Evolutionary conservation across 2,888 invertebrate genomes (phyloP).

Genomic region (Chloromyia formosa): DNA sequence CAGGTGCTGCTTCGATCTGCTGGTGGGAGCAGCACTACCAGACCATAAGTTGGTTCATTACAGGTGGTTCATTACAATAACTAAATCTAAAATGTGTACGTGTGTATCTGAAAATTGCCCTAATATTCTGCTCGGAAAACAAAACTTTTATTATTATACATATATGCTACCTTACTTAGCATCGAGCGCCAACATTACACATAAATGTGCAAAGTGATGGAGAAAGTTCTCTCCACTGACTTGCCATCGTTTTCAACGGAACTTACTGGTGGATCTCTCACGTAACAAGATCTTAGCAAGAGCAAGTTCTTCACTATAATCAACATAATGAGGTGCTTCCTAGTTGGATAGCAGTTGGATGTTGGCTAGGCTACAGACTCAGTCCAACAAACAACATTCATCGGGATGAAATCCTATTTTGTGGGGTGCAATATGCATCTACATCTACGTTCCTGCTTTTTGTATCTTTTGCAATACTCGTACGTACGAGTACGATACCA

Average conservation of each 20-base stretch:
- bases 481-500: too few species aligned
- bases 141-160: too few species aligned
- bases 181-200: too few species aligned
- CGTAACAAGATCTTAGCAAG: conserved; percentile 17
- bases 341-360: conserved; percentile 9
- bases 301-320: conserved; percentile 34
- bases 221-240: conserved; percentile 5
- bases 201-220: not conserved
- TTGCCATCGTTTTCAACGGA: conserved; percentile 8
- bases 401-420: not conserved
- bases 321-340: conserved; percentile 34
- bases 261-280: conserved; percentile 2
- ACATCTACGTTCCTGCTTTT: not conserved
- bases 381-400: not conserved
- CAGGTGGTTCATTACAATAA: too few species aligned
- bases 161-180: too few species aligned
- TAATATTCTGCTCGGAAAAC: too few species aligned
- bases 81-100: too few species aligned
- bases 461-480: not conserved
- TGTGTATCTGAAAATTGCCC: too few species aligned
- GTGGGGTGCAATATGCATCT: conserved; percentile 22
- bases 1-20: too few species aligned
- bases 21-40: too few species aligned
- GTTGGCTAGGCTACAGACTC: not conserved
- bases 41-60: too few species aligned